A percentile compares a stretch with the other conserved stretches of the same genome.
These are phyloP conservation scores for Coelopa frigida DNA, from an alignment of 1,140 invertebrate species.

Conservation along the genomic window DNA sequence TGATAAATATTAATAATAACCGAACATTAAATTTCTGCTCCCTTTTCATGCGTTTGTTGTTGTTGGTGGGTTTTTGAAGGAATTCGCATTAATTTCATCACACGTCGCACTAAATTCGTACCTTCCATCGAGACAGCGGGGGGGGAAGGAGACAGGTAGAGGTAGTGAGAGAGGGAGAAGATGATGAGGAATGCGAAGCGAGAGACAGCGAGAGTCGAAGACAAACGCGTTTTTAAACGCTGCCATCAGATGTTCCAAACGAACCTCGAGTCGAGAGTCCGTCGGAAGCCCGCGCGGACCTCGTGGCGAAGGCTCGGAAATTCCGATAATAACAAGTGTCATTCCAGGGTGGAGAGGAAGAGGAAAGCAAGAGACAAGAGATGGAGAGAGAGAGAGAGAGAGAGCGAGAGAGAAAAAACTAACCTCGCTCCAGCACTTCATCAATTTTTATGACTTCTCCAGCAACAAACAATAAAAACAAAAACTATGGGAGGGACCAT, in stretches of 20 bases:
- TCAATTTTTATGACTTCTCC: too few species aligned
- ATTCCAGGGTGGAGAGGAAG: neutral
- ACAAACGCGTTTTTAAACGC: neutral
- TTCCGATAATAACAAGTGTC: neutral
- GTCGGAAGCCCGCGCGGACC: too few species aligned
- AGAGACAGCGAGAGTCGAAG: neutral
- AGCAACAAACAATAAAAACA: too few species aligned
- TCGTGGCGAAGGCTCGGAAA: neutral
- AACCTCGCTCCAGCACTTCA: too few species aligned
- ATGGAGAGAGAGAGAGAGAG: neutral
- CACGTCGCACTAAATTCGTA: too few species aligned
- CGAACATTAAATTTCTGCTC: too few species aligned
- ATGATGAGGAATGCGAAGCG: neutral
- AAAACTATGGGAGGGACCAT: too few species aligned
- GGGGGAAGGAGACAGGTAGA: neutral
- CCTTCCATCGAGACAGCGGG: neutral
- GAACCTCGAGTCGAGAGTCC: too few species aligned
- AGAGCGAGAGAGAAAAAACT: too few species aligned
- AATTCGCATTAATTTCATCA: neutral
- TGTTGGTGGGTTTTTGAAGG: too few species aligned
- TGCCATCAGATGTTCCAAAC: neutral
- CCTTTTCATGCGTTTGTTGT: too few species aligned
- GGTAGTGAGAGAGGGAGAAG: neutral
- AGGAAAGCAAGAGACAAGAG: neutral
- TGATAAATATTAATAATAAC: too few species aligned